Conservation (phyloP, 2,888 invertebrate species). For the Trachelus iudaicus region DNA sequence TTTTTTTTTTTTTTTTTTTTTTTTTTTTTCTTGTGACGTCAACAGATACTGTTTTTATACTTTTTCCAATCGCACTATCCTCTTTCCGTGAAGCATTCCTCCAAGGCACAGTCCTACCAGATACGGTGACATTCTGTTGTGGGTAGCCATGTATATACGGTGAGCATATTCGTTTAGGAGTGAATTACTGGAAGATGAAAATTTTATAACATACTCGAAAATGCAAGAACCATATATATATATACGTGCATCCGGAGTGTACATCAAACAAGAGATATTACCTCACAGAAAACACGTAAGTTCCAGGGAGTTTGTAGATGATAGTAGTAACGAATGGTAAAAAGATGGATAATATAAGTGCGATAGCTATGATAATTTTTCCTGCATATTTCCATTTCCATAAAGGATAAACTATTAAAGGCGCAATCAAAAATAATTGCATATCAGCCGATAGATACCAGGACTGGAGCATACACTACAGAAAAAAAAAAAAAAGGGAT, state of each 20-base stretch:
- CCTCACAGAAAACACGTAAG: conserved; percentile 74
- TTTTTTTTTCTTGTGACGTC: neutral
- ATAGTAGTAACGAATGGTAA: conserved; percentile 71
- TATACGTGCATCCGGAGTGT: neutral
- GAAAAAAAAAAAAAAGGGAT: conserved; percentile 47
- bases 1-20: neutral
- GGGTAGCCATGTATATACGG: conserved; percentile 20
- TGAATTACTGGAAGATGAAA: conserved; percentile 11
- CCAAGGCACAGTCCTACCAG: conserved; percentile 14
- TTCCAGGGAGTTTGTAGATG: conserved; percentile 71
- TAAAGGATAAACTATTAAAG: conserved; percentile 72
- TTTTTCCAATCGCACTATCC: conserved; percentile 6
- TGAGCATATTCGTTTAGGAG: conserved; percentile 15
- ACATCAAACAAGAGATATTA: conserved; percentile 46
- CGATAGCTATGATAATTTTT: conserved; percentile 64
- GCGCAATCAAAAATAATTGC: conserved; percentile 73
- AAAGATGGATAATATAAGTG: conserved; percentile 65
- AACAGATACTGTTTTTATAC: neutral
- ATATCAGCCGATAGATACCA: conserved; percentile 74
- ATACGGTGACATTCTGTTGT: conserved; percentile 19
- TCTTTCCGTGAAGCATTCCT: conserved; percentile 2
- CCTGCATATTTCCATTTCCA: conserved; percentile 72
- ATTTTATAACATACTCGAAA: neutral
- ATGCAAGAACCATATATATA: too few relatives aligned
- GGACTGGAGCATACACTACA: conserved; percentile 77